Evolutionary conservation across 2,113 vertebrate genomes (phyloP), one percentile per base, ranked within the genome.

Genomic region (Oceanodroma tethys): DNA sequence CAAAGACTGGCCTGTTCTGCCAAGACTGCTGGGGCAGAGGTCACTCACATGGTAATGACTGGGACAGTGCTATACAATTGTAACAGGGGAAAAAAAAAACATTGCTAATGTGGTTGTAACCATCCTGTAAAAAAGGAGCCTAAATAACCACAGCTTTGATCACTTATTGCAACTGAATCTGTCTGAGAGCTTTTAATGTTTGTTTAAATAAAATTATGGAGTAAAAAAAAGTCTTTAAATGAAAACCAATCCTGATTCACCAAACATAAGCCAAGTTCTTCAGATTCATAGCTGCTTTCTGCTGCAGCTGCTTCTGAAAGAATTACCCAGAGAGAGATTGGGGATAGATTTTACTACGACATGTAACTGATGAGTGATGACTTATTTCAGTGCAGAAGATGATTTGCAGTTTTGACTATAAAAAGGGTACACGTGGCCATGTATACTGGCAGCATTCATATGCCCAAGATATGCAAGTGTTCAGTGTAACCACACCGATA

Each of bases 241-340:
- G 95, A 96, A 98, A 98, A 95, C 70, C 89, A 96, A 98, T 96
- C 68, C 71, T 86, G 43, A 91, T 96, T 87, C 85, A 72, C 42
- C 32, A 96, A 89, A 94, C 11, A 3, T 63, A 40, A 96, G 38
- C 88, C 91, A 96, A 91, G n/a, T 93, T 96, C 48, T 90, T 97
- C 71, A 94, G 85, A 93, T 96, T 66, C 56, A 36, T 81, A 63
- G 80, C 83, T 95, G 63, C 53, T 98, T 52, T 53, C 52, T 92
- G 78, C 83, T 97, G 84, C 86, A 97, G 93, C 72, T 96, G 88
- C 88, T 94, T 96, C 94, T 91, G 23, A 96, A 96, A 92, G 85
- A 59, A 92, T 90, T 94, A 83, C 50, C 76, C n/a, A 27, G 30
- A 80, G 50, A 81, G 45, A 78, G 52, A 82, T 58, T 52, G 92